A percentile compares a stretch with the other conserved stretches of the same genome.
phyloP scores from a whole-genome alignment of 2,113 vertebrate species.

The Takifugu flavidus region DNA sequence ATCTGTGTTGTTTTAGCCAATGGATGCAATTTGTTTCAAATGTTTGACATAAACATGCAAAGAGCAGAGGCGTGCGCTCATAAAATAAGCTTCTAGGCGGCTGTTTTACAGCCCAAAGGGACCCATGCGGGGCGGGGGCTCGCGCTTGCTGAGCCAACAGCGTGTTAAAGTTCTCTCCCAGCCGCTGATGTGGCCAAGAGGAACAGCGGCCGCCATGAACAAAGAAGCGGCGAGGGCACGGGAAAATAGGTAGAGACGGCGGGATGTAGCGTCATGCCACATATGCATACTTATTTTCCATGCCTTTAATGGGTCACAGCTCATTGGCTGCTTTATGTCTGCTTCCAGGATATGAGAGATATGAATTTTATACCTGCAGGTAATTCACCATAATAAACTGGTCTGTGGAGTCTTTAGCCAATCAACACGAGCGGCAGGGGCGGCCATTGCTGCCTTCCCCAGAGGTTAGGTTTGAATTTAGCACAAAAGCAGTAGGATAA shows the following conservation, averaged over 20 bases:
- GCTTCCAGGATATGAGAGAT: slow-evolving; percentile 61
- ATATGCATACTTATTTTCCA: slow-evolving; percentile 70
- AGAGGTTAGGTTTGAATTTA: slow-evolving; percentile 30
- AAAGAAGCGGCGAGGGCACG: slow-evolving; percentile 5
- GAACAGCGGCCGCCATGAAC: slow-evolving; percentile 56
- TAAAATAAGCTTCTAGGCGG: slow-evolving; percentile 64
- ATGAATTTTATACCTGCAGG: slow-evolving; percentile 57
- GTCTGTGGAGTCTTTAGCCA: slow-evolving; percentile 39
- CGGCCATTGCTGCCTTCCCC: neutral
- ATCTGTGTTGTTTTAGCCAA: slow-evolving; percentile 75
- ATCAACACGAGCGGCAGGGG: neutral
- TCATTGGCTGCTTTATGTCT: slow-evolving; percentile 77
- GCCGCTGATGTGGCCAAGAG: slow-evolving; percentile 59
- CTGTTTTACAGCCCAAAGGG: slow-evolving; percentile 68
- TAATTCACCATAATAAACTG: slow-evolving; percentile 56
- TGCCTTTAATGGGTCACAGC: slow-evolving; percentile 74
- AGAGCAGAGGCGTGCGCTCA: slow-evolving; percentile 69
- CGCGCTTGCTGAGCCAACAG: slow-evolving; percentile 63
- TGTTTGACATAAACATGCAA: slow-evolving; percentile 76
- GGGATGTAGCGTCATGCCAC: slow-evolving; percentile 69
- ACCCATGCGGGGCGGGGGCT: slow-evolving; percentile 11
- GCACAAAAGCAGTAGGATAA: slow-evolving; percentile 10
- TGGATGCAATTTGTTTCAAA: slow-evolving; percentile 73
- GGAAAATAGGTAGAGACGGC: slow-evolving; percentile 35
- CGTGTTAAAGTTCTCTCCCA: slow-evolving; percentile 62